Evolutionary conservation across 2,797 vertebrate genomes (phyloP).

Genomic region (Phoxinus dragarum): DNA sequence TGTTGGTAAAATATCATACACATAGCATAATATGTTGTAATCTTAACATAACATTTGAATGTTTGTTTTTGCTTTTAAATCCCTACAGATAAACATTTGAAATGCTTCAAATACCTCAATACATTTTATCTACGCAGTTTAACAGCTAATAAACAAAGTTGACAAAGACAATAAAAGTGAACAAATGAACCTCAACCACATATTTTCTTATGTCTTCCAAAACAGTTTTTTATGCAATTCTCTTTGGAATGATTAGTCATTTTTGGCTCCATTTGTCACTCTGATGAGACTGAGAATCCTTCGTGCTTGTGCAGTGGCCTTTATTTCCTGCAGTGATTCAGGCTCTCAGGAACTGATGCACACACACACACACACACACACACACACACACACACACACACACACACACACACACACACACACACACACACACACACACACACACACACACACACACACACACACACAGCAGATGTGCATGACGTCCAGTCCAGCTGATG

Average conservation of each 20-base stretch:
- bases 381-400: too few relatives aligned
- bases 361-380: too few relatives aligned
- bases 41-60: not conserved
- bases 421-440: too few relatives aligned
- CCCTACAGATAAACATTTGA: not conserved
- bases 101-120: not conserved
- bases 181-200: conserved; percentile 1
- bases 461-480: not conserved
- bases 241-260: not conserved
- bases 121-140: not conserved
- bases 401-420: not conserved
- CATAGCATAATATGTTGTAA: not conserved
- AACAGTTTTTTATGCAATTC: not conserved
- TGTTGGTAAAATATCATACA: too few relatives aligned
- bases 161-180: not conserved
- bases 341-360: conserved; percentile 13
- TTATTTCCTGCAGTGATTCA: conserved; percentile 31
- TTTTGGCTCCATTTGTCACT: conserved; percentile 1
- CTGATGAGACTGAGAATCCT: conserved; percentile 9
- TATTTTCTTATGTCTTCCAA: not conserved
- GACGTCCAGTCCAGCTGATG: not conserved
- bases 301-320: conserved; percentile 32
- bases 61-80: not conserved
- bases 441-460: too few relatives aligned
- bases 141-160: not conserved